Conservation (phyloP, 2,113 vertebrate genomes). For the Toxotes chatareus region DNA sequence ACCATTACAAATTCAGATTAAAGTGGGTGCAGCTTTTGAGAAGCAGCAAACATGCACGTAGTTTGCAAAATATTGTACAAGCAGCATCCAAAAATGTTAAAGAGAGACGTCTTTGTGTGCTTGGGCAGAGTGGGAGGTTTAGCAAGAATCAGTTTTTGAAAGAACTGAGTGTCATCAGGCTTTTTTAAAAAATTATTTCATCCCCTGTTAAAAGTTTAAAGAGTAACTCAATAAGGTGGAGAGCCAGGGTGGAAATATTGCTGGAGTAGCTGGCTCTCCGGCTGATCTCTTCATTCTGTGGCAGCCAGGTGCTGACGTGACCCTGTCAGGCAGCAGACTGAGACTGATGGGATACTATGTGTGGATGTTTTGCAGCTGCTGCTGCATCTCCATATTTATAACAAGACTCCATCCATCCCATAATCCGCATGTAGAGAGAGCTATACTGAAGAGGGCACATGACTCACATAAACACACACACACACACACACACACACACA, state of each 20-base stretch:
- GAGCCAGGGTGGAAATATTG: constrained; percentile 46
- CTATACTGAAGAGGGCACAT: constrained; percentile 12
- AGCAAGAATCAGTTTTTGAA: not conserved
- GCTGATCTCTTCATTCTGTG: constrained; percentile 55
- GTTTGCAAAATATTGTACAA: constrained; percentile 24
- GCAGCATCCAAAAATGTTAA: not conserved
- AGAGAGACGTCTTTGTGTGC: constrained; percentile 3
- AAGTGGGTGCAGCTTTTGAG: constrained; percentile 36
- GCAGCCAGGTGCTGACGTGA: constrained; percentile 35
- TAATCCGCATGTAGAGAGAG: constrained; percentile 55
- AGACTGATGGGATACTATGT: constrained; percentile 60
- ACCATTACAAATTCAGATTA: constrained; percentile 59
- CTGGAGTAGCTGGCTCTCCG: constrained; percentile 24
- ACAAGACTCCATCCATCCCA: constrained; percentile 43
- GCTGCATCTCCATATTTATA: constrained; percentile 69
- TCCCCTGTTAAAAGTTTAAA: constrained; percentile 18
- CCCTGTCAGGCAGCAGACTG: constrained; percentile 58
- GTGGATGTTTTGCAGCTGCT: constrained; percentile 11
- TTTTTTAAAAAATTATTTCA: not conserved
- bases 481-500: not conserved
- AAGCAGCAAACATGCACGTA: constrained; percentile 21
- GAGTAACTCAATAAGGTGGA: not conserved
- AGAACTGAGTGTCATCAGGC: not conserved
- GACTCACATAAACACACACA: constrained; percentile 9
- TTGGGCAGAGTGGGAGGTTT: not conserved